Base-by-base conservation (phyloP, 2,113 vertebrate genomes). In the Dipodomys ordii region DNA sequence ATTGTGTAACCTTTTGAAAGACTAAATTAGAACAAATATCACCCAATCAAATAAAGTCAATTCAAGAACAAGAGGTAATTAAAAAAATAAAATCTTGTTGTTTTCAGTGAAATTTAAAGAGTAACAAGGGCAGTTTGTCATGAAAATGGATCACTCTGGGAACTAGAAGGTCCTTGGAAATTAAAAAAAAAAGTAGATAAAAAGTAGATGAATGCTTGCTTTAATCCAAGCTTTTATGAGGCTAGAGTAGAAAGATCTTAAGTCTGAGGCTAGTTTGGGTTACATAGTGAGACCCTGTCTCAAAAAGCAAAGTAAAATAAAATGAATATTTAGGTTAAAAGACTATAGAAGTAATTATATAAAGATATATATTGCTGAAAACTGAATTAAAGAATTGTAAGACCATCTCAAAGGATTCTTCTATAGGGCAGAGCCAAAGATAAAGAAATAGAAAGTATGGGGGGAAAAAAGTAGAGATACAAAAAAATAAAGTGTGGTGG, bases 391-490 rank as follows among this genome's bases (percentile, higher is more conserved):
- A 46, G 8, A 87, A 94, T 68, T 87, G 23, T 49, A 90, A 79
- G 11, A 83, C 6, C 11, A 83, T 44, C 44, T 88, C 28, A 76
- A 57, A 57, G 53, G 4, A 44, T 78, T 22, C 7, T 78, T 69
- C 74, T 16, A 90, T 30, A 74, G 35, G 64, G 2, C 13, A 87
- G 20, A 64, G 2, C 32, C 79, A 94, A 92, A 76, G 35, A 74
- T 57, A 72, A 94, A 81, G 35, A 93, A 82, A 35, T 73, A 22
- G 20, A 94, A 92, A 94, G 49, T 83, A n/a, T 90, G 83, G 16
- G 65, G 35, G 16, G 67, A 67, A 78, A 78, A 3, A 80, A 71
- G 39, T 30, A 46, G 2, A 39, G 25, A 60, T 67, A 25, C 25
- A 25, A 46, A 62, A 3, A 72, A 9, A 69, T 60, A 60, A 30